Evolutionary conservation across 2,113 vertebrate genomes (phyloP), one percentile per base, ranked within the genome.

Genomic region (Chrysemys picta): DNA sequence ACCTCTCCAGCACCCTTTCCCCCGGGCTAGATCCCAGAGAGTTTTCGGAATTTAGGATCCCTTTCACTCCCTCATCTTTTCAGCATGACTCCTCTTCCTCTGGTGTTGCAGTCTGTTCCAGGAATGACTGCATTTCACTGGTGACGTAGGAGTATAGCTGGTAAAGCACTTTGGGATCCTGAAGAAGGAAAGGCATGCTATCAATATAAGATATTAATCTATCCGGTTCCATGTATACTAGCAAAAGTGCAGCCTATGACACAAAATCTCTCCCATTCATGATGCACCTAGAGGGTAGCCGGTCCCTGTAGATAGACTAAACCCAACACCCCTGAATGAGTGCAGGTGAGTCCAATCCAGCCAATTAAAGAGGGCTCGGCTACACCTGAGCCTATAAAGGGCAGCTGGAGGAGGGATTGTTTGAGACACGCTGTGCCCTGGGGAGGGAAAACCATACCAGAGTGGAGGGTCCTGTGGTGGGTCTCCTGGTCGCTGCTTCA

Each of bases 51-150:
- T 47, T 72, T 49, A 89, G 57, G 65, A 80, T 2, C 62, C 90
- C 57, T 89, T 79, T 47, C 29, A 16, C 54, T 93, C 65, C 80
- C 93, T 95, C 35, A 31, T 78, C 89, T 54, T 17, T 93, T 93
- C 85, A 82, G 27, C 38, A 25, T 45, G 22, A 11, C 78, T 94
- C 6, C 50, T 94, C n/a, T 0, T 69, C 35, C 31, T n/a, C 35
- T 69, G 35, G 62, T n/a, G 14, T n/a, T 14, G 35, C 85, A 3
- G 2, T 80, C 17, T 45, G 21, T 45, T 45, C 75, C 45, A 80
- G 53, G 89, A 72, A 11, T 72, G 69, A 49, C 1, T 14, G 54
- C 5, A 45, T 82, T 88, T 89, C 49, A 4, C 0, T 80, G 6
- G 25, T 82, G 35, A 84, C 88, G 19, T 21, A 53, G 62, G 25